Conservation (phyloP, 2,113 vertebrate genomes). For the Aptenodytes forsteri region DNA sequence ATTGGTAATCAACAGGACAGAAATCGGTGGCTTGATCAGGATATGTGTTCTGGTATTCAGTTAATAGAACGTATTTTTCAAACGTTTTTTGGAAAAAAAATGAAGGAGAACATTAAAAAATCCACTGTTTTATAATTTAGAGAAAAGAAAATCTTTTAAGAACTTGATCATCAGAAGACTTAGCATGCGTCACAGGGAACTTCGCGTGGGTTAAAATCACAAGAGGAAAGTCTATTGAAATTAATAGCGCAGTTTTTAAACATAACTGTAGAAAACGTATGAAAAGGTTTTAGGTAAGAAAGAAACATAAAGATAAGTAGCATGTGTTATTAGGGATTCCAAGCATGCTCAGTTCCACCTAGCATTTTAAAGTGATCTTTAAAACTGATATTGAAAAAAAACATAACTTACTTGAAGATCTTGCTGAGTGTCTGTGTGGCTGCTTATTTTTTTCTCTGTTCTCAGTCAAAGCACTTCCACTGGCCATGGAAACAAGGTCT, state of each 20-base stretch:
- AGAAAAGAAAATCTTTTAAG: neutral
- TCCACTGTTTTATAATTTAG: neutral
- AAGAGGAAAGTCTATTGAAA: constrained; percentile 7
- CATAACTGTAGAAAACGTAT: neutral
- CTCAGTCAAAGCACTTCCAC: constrained; percentile 77
- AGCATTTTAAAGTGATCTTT: constrained; percentile 63
- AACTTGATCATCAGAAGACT: constrained; percentile 10
- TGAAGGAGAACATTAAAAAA: neutral
- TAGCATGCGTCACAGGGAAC: neutral
- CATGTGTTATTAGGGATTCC: neutral
- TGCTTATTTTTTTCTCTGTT: constrained; percentile 75
- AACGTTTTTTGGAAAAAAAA: neutral
- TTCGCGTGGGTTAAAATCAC: constrained; percentile 14
- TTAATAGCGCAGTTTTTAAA: constrained; percentile 30
- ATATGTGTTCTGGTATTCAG: neutral
- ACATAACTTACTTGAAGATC: constrained; percentile 83
- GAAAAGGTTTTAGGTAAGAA: constrained; percentile 18
- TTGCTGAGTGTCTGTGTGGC: constrained; percentile 74
- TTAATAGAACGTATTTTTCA: neutral
- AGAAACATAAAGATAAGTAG: neutral
- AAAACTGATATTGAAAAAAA: constrained; percentile 71
- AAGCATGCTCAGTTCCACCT: neutral
- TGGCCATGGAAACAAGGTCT: constrained; percentile 74
- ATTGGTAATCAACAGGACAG: neutral
- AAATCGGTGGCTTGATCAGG: neutral